Base-by-base conservation (phyloP, 2,888 invertebrate genomes). In the Dicyrtomina minuta region DNA sequence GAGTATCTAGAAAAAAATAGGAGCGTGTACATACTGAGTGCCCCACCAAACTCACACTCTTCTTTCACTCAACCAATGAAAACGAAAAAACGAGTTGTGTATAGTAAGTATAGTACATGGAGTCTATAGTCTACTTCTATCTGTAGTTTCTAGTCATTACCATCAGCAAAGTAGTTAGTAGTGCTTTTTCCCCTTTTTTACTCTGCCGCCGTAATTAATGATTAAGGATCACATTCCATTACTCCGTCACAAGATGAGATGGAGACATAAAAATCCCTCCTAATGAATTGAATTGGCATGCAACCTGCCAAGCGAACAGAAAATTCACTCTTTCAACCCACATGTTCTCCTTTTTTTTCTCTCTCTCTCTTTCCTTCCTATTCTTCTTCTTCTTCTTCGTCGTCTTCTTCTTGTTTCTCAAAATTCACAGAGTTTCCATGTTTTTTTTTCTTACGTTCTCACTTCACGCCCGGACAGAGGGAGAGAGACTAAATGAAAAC, bases 181-280 rank as follows among this genome's bases (percentile, higher is more conserved):
- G 64, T 26, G 24, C 33, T 64, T 58, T 62, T 66, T 61, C 66
- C 61, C 70, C 66, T 55, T 66, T 70, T 66, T 60, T 66, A 65
- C 59, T 65, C 56, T 33, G 27, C 56, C 43, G 65, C 51, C 64
- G 71, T 71, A 71, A 71, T 71, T 71, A 71, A 71, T 71, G 68
- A 71, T 71, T 67, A 64, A 71, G 68, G 64, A 71, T 71, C 71
- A 68, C 68, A 71, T 68, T 71, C 70, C 64, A 58, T 66, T 70
- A 58, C 64, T 58, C 51, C 33, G 51, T 51, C 39, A 24, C 60
- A 44, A 58, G 64, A 58, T 70, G 64, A 64, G 69, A 64, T 65
- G 64, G 51, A 65, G 69, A 70, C 66, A 65, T 66, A 70, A 67
- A 70, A 70, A 70, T 66, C 66, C 62, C 55, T 61, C 15, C 66